Percentiles rank a stretch among this genome's conserved stretches.
phyloP scores from a whole-genome alignment of 1,140 invertebrate species.

The Pemphigus obesinymphae region DNA sequence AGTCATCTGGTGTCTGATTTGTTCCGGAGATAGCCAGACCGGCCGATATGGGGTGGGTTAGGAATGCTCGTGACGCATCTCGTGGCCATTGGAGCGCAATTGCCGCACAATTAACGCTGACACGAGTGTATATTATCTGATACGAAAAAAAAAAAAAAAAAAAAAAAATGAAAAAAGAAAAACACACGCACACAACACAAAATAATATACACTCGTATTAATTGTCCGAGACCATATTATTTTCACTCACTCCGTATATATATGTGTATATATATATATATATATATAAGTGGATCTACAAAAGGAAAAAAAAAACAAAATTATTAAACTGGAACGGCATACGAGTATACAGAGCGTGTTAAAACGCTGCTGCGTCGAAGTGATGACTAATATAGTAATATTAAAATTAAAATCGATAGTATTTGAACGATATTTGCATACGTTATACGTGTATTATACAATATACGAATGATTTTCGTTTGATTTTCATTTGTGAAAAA shows the following conservation, averaged over 20 bases:
- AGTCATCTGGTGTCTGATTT: conserved; percentile 42
- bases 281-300: conserved; percentile 20
- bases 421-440: too few species aligned
- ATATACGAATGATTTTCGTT: too few species aligned
- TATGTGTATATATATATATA: not conserved
- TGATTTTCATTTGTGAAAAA: too few species aligned
- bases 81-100: conserved; percentile 34
- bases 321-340: too few species aligned
- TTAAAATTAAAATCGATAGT: too few species aligned
- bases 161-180: not conserved
- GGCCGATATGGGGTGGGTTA: conserved; percentile 8
- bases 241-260: conserved; percentile 2
- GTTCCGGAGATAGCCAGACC: conserved; percentile 33
- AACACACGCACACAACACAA: conserved; percentile 1
- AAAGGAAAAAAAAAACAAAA: not conserved
- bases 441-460: too few species aligned
- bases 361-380: not conserved
- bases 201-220: conserved; percentile 15
- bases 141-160: not conserved
- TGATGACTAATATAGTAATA: too few species aligned
- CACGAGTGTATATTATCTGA: not conserved
- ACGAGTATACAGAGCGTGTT: conserved; percentile 8
- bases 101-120: conserved; percentile 39
- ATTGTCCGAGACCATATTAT: conserved; percentile 39
- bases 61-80: conserved; percentile 39